Base-by-base conservation (phyloP, 2,797 vertebrate species). In the Chloroceryle inda region DNA sequence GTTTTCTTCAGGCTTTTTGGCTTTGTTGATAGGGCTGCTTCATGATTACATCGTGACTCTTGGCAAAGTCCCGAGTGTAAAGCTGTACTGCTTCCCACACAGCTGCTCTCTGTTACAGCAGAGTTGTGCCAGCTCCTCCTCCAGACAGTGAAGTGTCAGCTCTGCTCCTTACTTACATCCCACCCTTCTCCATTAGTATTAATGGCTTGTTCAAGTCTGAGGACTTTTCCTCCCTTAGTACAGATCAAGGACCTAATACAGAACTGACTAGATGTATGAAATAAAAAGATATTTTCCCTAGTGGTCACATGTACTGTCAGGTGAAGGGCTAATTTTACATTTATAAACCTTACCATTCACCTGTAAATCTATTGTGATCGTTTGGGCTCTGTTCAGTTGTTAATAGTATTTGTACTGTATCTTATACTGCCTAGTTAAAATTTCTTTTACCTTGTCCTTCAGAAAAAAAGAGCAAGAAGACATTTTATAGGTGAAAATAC, bases 41-140 rank as follows among this genome's bases (percentile, higher is more conserved):
- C 58, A 19, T 29, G 35, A 31, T 69, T 44, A 9, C 24, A 24
- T 9, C 0, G 0, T 31, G 1, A 17, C 22, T 35, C 19, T 45
- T 85, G 27, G 15, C n/a, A 11, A 50, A 55, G 26, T 49, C 35
- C 35, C 10, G 11, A 50, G 29, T 9, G 22, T 7, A 24, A 58
- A 75, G 17, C 5, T 0, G 3, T 10, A 2, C 16, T 23, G 38
- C 47, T 58, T 58, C 44, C 49, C 23, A 26, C 12, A 33, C 12
- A 33, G 0, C 4, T 9, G 11, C 45, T 37, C 21, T 53, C 5
- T 1, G 3, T 42, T 17, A 19, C 7, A 47, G 33, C 3, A 0
- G 21, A 2, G 17, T 42, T 40, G 31, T 75, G 40, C 71, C 73
- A 85, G 27, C 31, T 77, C 23, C 35, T 77, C 35, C 62, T 82